These are phyloP conservation scores for Trichopria drosophilae DNA, from an alignment of 2,888 invertebrate species.

Conservation along the genomic window DNA sequence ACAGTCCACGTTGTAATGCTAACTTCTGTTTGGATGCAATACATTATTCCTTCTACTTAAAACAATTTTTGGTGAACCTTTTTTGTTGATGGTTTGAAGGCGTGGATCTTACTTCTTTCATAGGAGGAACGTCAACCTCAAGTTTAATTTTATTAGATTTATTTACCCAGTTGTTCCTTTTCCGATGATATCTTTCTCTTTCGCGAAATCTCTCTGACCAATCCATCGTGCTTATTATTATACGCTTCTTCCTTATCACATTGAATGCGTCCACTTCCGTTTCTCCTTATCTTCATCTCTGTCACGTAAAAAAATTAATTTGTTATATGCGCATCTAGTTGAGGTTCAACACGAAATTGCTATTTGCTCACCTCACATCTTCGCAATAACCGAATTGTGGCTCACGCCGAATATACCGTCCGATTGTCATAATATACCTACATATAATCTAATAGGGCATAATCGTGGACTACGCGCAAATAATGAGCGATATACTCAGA, in stretches of 20 bases:
- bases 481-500: no score
- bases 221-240: not conserved
- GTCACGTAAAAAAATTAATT: no score
- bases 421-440: no score
- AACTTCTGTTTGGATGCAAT: not conserved
- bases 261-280: no score
- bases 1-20: not conserved
- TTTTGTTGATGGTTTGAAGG: not conserved
- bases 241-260: not conserved
- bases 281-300: no score
- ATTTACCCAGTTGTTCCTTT: not conserved
- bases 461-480: no score
- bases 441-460: no score
- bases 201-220: not conserved
- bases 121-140: not conserved
- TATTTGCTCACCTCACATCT: no score
- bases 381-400: no score
- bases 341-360: no score
- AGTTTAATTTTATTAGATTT: not conserved
- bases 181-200: slow-evolving; percentile 3
- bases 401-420: no score
- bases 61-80: slow-evolving; percentile 1
- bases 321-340: no score
- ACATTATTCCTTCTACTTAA: slow-evolving; percentile 1
- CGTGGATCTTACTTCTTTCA: not conserved